Evolutionary conservation across 2,888 invertebrate species (phyloP), one percentile per base, ranked within the genome.

Genomic region (Phasia obesa): DNA sequence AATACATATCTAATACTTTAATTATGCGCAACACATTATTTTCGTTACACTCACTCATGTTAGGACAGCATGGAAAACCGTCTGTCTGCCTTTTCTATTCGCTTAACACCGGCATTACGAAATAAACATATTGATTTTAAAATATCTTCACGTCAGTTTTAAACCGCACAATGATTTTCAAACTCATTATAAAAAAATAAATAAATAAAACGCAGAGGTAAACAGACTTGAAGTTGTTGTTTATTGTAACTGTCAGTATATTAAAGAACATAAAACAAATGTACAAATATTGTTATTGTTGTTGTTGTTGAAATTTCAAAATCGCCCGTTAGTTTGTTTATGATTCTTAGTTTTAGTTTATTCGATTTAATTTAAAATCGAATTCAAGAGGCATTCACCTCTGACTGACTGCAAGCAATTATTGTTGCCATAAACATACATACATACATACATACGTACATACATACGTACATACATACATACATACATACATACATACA

Each of bases 311-410:
- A 64, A 57, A 57, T 47, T 47, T 42, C 17, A 17, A 9, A 47
- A 42, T 27, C 2, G n/a, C 25, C 2, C n/a, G 42, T 42, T 23
- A 27, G 27, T 27, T 7, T 7, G 15, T 15, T 4, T 59, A 2
- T 27, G 13, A 38, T 42, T 62, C 6, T 17, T 27, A 49, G 15
- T 76, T 57, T 27, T 21, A 49, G 17, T 67, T 19, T 13, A 59
- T 55, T 75, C 57, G 5, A 51, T 17, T 73, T 42, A 27, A 17
- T 69, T 59, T 51, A 15, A 25, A 4, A 15, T 42, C 17, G 49
- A 80, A 47, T 35, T 47, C 51, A 70, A 57, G 44, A 74, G 82
- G 53, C 78, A 82, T 82, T 82, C 78, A 82, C 69, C 82, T 82
- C 59, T 75, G 49, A 59, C 38, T 75, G 64, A 53, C 44, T 69